Evolutionary conservation across 2,888 invertebrate genomes (phyloP), one percentile per base, ranked within the genome.

Genomic region (Tipula lateralis): DNA sequence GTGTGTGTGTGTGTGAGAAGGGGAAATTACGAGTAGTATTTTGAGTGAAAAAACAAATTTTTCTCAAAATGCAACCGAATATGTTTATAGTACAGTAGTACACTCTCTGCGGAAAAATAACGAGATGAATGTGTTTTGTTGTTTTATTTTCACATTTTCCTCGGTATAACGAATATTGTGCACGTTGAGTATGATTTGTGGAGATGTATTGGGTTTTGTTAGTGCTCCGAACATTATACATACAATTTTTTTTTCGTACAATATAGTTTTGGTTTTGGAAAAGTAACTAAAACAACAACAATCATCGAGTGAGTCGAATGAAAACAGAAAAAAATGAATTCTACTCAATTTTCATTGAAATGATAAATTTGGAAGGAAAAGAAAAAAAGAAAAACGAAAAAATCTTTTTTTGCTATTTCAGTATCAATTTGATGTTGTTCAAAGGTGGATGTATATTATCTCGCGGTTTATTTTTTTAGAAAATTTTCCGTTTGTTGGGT

Each of bases 371-470:
- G 9, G 66, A 66, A 24, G 66, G 24, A 9, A 66, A n/a, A n/a
- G n/a, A n/a, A 66, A 66, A 66, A 44, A 50, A 66, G 66, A 66
- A 19, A 24, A 66, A 66, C 66, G 66, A 66, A 66, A 66, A 24
- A 66, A 66, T 66, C 9, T 12, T 66, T 24, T 66, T 66, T 66
- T 66, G 9, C 6, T 24, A 19, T 66, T 66, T 66, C 66, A 66
- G 66, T 66, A 66, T 66, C 66, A 66, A 66, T 66, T 66, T 66
- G 66, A 66, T 66, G 66, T 66, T 66, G 66, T 66, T 24, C 66
- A 66, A 66, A 24, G 66, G 66, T 24, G 66, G 66, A 24, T 66
- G 66, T 66, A 24, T 66, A 39, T 9, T 12, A 66, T 24, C 24
- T 24, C 66, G 66, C 66, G 66, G 24, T 66, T 66, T 19, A 66